Evolutionary conservation across 2,113 vertebrate species (phyloP), one percentile per base, ranked within the genome.

Genomic region (Cryptotis parvus): DNA sequence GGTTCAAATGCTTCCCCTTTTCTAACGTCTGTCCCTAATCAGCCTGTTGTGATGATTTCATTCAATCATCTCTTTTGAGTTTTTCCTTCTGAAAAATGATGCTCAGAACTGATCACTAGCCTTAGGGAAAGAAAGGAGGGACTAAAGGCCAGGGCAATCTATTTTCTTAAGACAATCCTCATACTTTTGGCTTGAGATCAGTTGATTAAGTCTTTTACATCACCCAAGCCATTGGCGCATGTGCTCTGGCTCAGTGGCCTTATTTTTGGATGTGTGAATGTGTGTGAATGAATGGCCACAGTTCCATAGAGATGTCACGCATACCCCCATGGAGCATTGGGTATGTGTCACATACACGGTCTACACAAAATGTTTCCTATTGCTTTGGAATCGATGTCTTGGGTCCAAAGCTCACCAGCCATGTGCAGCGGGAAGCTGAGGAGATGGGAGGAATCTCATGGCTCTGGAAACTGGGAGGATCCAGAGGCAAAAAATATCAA

Each of bases 61-160:
- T 92, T 91, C 24, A 80, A 2, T 37, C 41, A 20, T 84, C 4
- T 66, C 66, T 33, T 5, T n/a, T 39, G n/a, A 68, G 55, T 68
- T 77, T 39, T 61, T 70, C 27, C 33, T 45, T 86, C 52, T 79
- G 35, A 39, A 80, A 87, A 79, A 89, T 89, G 43, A 55, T 89
- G 18, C 80, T 89, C 18, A 80, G 72, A 91, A 85, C 1, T 16
- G 84, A 73, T 84, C 29, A 74, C 31, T 27, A 35, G 16, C 39
- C 20, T 86, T 76, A 90, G 37, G 86, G 77, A 22, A 74, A 58
- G 27, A 65, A 65, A 31, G 27, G 92, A 74, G 84, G 20, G 11
- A 72, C 18, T 52, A 37, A 82, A 79, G 22, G 15, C 11, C 84
- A 90, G 26, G 43, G 55, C 16, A 61, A 15, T 68, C 63, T 87